These are phyloP conservation scores for Zaprionus lachaisei DNA, from an alignment of 1,140 invertebrate genomes.

Conservation along the genomic window DNA sequence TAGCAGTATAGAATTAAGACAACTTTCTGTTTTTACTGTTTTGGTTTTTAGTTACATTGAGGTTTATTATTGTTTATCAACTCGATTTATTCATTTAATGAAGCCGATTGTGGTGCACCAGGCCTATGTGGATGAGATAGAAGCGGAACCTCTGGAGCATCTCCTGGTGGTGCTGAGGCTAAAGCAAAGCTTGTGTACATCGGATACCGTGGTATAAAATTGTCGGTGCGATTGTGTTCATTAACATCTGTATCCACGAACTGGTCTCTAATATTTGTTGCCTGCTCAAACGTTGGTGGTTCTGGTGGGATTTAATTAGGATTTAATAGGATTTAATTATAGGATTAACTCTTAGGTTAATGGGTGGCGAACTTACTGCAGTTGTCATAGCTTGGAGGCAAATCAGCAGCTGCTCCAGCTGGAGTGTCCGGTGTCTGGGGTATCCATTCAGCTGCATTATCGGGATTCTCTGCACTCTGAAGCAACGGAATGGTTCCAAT, in stretches of 20 bases:
- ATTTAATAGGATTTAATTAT: not conserved
- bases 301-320: conserved; percentile 34
- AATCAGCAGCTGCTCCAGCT: conserved; percentile 44
- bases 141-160: not conserved
- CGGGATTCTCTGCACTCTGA: conserved; percentile 60
- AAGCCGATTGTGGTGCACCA: conserved; percentile 11
- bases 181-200: conserved; percentile 69
- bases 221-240: conserved; percentile 59
- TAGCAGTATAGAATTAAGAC: too few species aligned
- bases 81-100: not conserved
- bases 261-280: conserved; percentile 47
- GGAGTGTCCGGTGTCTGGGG: conserved; percentile 64
- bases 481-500: conserved; percentile 70
- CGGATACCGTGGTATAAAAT: conserved; percentile 70
- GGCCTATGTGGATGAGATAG: conserved; percentile 9
- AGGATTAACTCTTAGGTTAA: not conserved
- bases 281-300: conserved; percentile 71
- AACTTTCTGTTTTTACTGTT: too few species aligned
- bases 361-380: conserved; percentile 45
- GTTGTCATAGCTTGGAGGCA: conserved; percentile 65
- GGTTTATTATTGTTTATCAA: not conserved
- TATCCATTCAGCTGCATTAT: conserved; percentile 52
- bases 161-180: conserved; percentile 48
- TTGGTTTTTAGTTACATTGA: not conserved
- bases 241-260: conserved; percentile 68